These are phyloP conservation scores for Brachirus orientalis DNA, from an alignment of 2,113 vertebrate genomes.

Conservation along the genomic window DNA sequence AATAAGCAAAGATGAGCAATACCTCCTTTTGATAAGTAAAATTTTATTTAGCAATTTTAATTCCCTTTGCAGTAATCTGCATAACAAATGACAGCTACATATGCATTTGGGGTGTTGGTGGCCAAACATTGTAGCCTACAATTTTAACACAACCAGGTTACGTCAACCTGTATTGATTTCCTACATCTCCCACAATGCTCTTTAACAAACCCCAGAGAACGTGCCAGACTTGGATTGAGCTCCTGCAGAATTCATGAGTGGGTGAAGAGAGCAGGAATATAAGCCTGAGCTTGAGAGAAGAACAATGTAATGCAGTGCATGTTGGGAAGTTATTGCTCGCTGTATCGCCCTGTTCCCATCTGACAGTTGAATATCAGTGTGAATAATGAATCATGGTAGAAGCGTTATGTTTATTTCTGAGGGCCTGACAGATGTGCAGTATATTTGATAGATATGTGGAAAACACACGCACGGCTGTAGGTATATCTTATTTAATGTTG, in stretches of 20 bases:
- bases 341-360: slow-evolving; percentile 4
- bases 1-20: no score
- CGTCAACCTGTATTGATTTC: slow-evolving; percentile 18
- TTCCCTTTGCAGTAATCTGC: no score
- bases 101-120: no score
- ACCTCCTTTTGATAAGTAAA: no score
- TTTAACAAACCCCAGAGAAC: slow-evolving; percentile 28
- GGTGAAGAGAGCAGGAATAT: slow-evolving; percentile 30
- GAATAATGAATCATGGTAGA: slow-evolving; percentile 7
- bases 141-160: not conserved
- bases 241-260: slow-evolving; percentile 32
- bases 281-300: slow-evolving; percentile 29
- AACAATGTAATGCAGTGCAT: slow-evolving; percentile 11
- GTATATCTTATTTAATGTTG: no score
- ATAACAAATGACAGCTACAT: no score
- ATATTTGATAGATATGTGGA: no score
- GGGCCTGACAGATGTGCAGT: no score
- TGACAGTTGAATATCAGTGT: slow-evolving; percentile 7
- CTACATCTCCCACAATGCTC: slow-evolving; percentile 32
- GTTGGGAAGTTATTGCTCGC: slow-evolving; percentile 13
- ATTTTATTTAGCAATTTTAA: no score
- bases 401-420: not conserved
- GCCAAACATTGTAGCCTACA: no score
- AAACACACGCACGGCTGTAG: no score
- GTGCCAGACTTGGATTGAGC: slow-evolving; percentile 15